Evolutionary conservation across 2,797 vertebrate genomes (phyloP).

Genomic region (Benthosema pterotum): DNA sequence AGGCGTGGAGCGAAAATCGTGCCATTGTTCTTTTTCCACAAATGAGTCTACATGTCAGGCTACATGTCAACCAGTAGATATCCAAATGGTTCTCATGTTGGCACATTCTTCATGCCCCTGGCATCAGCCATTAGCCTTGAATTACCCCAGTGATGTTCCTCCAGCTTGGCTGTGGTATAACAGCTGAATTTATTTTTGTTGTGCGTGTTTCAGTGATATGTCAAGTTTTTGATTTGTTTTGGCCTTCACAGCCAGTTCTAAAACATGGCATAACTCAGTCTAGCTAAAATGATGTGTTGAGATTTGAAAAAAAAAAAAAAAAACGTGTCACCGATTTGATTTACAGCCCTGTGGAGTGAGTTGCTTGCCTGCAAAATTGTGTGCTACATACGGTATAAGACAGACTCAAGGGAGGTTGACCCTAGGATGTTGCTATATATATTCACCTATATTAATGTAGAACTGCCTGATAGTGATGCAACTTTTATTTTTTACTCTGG

Average conservation of each 20-base stretch:
- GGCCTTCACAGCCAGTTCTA: conserved; percentile 16
- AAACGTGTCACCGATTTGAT: conserved; percentile 32
- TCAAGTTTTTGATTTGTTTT: conserved; percentile 26
- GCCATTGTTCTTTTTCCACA: too few relatives aligned
- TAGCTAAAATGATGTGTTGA: background rate
- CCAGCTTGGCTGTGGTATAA: background rate
- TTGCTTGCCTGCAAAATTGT: conserved; percentile 13
- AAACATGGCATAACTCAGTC: conserved; percentile 15
- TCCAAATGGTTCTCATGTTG: conserved; percentile 2
- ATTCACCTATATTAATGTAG: conserved; percentile 46
- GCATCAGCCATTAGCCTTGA: conserved; percentile 12
- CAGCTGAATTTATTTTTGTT: too few relatives aligned
- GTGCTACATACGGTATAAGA: conserved; percentile 53
- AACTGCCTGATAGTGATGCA: conserved; percentile 15
- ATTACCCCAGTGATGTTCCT: conserved; percentile 3
- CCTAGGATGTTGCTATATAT: conserved; percentile 53
- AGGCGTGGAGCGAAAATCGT: too few relatives aligned
- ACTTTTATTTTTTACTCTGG: conserved; percentile 32
- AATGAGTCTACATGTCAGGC: too few relatives aligned
- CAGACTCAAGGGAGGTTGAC: conserved; percentile 47
- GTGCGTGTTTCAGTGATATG: background rate
- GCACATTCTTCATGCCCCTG: conserved; percentile 11
- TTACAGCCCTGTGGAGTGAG: conserved; percentile 28
- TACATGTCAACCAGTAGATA: too few relatives aligned
- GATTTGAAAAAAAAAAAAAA: too few relatives aligned